Conservation (phyloP, 2,888 invertebrate genomes). For the Ochropleura leucogaster region DNA sequence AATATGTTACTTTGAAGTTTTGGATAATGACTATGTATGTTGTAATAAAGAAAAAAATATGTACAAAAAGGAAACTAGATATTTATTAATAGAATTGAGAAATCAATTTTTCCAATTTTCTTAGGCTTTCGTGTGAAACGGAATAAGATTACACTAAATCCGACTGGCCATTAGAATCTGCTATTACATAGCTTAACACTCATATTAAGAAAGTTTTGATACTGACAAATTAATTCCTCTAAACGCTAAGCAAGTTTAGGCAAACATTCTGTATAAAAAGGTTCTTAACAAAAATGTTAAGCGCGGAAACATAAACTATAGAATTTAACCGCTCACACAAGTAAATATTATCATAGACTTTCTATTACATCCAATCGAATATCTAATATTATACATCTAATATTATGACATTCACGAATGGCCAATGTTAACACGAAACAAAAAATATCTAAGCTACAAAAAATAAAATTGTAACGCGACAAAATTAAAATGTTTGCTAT, state of each 20-base stretch:
- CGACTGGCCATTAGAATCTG: conserved; percentile 62
- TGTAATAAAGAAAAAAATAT: conserved; percentile 76
- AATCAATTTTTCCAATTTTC: conserved; percentile 68
- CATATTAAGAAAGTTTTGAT: conserved; percentile 43
- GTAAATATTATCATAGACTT: conserved; percentile 72
- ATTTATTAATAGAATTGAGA: conserved; percentile 70
- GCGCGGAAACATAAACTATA: conserved; percentile 64
- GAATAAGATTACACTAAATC: conserved; percentile 62
- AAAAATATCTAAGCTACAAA: conserved; percentile 80
- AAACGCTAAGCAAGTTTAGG: conserved; percentile 50
- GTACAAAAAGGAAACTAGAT: conserved; percentile 77
- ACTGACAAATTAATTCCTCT: conserved; percentile 36
- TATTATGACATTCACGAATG: conserved; percentile 87
- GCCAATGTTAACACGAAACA: conserved; percentile 82
- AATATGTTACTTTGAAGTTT: conserved; percentile 72
- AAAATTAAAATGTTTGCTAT: conserved; percentile 77
- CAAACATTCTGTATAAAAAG: conserved; percentile 40
- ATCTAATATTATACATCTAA: conserved; percentile 86
- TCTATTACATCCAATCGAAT: conserved; percentile 80
- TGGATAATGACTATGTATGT: conserved; percentile 80
- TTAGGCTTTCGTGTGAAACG: conserved; percentile 68
- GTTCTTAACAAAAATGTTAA: conserved; percentile 58
- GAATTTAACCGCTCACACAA: conserved; percentile 73
- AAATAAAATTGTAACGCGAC: conserved; percentile 73
- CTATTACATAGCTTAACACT: conserved; percentile 39